phyloP scores from a whole-genome alignment of 2,113 vertebrate species.

The Aviceda subcristata region DNA sequence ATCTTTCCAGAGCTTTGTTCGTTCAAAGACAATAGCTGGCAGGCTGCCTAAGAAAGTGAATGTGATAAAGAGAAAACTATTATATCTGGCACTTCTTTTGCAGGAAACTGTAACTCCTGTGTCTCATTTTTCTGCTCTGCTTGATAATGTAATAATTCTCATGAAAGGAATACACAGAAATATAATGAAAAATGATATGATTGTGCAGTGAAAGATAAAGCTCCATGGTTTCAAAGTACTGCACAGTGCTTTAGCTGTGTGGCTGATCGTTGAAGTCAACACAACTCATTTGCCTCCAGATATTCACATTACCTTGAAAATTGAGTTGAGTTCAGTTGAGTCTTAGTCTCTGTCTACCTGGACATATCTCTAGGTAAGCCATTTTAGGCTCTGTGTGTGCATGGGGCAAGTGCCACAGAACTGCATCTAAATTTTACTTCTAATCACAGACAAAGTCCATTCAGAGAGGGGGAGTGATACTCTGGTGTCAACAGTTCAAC shows the following conservation, averaged over 20 bases:
- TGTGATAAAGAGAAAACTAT: conserved; percentile 15
- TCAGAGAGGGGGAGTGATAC: rapidly evolving
- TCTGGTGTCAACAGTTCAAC: neutral
- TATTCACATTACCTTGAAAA: neutral
- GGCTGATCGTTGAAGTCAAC: neutral
- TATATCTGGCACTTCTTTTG: conserved; percentile 1
- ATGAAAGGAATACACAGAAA: neutral
- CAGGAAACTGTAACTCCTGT: neutral
- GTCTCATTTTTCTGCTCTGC: conserved; percentile 36
- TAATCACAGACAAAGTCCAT: neutral
- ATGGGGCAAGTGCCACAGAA: neutral
- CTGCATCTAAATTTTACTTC: neutral
- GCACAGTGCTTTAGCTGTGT: neutral
- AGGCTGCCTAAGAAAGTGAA: neutral
- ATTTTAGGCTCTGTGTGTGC: rapidly evolving
- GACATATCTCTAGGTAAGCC: neutral
- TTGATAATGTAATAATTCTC: conserved; percentile 38
- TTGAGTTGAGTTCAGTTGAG: neutral
- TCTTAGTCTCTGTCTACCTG: neutral
- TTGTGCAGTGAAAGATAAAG: conserved; percentile 29
- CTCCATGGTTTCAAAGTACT: neutral
- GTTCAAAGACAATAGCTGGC: neutral
- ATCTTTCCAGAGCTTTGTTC: neutral
- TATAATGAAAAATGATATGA: conserved; percentile 34
- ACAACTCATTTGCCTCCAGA: neutral